phyloP scores from a whole-genome alignment of 1,140 invertebrate species.

The Drosophila auraria region DNA sequence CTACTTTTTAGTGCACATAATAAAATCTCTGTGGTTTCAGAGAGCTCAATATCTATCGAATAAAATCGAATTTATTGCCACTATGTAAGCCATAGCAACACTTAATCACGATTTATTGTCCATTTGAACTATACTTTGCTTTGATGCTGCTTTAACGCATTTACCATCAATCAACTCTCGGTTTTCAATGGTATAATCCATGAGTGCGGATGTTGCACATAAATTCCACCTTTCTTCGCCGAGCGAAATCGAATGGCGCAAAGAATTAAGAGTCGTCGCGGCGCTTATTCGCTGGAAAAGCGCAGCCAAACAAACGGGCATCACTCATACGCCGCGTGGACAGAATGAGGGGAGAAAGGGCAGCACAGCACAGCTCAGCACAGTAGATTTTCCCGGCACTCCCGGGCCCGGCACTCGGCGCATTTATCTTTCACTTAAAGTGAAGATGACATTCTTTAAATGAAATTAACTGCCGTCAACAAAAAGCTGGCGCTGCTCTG shows the following conservation, averaged over 20 bases:
- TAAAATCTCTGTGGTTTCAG: too few relatives aligned
- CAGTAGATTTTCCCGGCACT: conserved; percentile 56
- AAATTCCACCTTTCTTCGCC: conserved; percentile 49
- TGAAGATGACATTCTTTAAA: conserved; percentile 85
- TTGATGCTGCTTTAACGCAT: conserved; percentile 25
- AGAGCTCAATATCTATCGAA: not conserved
- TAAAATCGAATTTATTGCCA: not conserved
- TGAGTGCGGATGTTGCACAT: conserved; percentile 44
- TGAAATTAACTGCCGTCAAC: conserved; percentile 84
- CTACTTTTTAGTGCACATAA: too few relatives aligned
- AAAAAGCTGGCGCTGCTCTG: conserved; percentile 55
- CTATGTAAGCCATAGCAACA: not conserved
- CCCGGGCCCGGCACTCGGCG: conserved; percentile 42
- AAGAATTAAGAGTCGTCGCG: conserved; percentile 36
- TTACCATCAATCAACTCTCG: conserved; percentile 50
- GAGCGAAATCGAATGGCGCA: conserved; percentile 45
- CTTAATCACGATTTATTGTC: conserved; percentile 19
- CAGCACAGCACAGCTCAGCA: conserved; percentile 16
- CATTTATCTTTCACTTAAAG: conserved; percentile 85
- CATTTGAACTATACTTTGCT: not conserved
- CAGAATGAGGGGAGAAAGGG: conserved; percentile 57
- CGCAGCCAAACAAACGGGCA: conserved; percentile 44
- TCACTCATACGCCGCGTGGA: conserved; percentile 68
- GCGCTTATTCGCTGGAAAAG: conserved; percentile 25
- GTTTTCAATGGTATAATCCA: conserved; percentile 50